Conservation (phyloP, 2,888 invertebrate genomes). For the Scaptomyza flava region DNA sequence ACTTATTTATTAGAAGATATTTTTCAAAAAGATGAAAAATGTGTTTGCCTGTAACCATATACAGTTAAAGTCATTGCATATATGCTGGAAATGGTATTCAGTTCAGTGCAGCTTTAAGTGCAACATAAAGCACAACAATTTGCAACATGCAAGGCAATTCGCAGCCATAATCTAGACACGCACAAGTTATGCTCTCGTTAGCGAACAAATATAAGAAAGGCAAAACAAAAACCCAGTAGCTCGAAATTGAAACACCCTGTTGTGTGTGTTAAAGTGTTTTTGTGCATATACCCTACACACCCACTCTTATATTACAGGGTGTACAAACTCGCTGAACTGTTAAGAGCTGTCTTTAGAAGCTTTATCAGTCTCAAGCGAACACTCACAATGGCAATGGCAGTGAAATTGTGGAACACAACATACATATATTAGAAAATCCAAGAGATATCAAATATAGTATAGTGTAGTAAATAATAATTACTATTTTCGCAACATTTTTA, state of each 20-base stretch:
- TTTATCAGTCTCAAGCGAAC: constrained; percentile 38
- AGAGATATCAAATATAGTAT: constrained; percentile 39
- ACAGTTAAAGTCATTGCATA: constrained; percentile 30
- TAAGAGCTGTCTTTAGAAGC: constrained; percentile 49
- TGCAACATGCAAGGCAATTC: constrained; percentile 66
- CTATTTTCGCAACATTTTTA: constrained; percentile 56
- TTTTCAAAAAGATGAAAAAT: neutral
- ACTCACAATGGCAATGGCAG: constrained; percentile 28
- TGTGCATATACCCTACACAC: neutral
- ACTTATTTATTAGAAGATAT: constrained; percentile 5
- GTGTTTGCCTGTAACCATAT: constrained; percentile 8
- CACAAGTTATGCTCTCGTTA: constrained; percentile 76
- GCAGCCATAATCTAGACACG: constrained; percentile 52
- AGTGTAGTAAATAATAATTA: constrained; percentile 67
- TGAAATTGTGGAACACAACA: constrained; percentile 21
- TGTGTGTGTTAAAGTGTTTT: neutral
- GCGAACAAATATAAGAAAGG: constrained; percentile 40
- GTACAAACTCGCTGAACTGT: constrained; percentile 43
- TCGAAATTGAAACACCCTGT: constrained; percentile 27
- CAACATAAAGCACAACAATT: constrained; percentile 62
- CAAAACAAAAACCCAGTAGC: neutral
- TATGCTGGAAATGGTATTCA: constrained; percentile 17
- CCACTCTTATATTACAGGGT: constrained; percentile 14
- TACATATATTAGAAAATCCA: constrained; percentile 57
- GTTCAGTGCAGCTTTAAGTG: constrained; percentile 52